Evolutionary conservation across 1,140 invertebrate species (phyloP), one percentile per base, ranked within the genome.

Genomic region (Musca vetustissima): DNA sequence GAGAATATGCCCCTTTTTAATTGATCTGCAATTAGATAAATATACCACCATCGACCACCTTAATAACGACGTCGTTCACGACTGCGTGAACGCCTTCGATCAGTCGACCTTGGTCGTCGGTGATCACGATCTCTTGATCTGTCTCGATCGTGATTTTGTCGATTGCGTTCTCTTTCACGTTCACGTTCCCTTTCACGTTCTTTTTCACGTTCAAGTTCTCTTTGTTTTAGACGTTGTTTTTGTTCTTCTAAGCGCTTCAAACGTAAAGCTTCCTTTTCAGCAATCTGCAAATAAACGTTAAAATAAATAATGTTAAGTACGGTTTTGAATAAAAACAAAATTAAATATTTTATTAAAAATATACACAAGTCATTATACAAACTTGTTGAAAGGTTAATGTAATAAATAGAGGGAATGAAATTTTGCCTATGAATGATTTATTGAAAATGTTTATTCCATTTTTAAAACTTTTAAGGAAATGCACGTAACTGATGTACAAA

Each of bases 161-260:
- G 43, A 47, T 66, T 50, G 49, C 70, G 61, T 24, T 69, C 64
- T 32, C 50, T 15, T 55, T 67, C 47, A 22, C 66, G 57, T 11
- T 50, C 19, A 17, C 64, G 59, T 69, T 68, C 69, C 66, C 57
- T 52, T 50, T 67, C 69, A 8, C 69, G 69, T 66, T 70, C 68
- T 50, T 69, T 66, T 55, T 70, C 72, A 66, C 66, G 53, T 67
- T 82, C 80, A 21, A 67, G 15, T 53, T 79, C 78, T 1, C 78
- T 73, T 47, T 82, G 77, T 68, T 80, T 80, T 7, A 88, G 88
- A 79, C 91, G 85, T 83, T 92, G 91, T 81, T 94, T 92, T 73
- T 93, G 90, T 82, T 94, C 93, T 32, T 91, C 91, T 88, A 95
- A 91, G 74, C 93, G 92, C 76, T 93, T 89, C 61, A 92, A 87